Evolutionary conservation across 53 echinoderm and acorn worm genomes (phyloP).

Genomic region (Holothuria scabra): DNA sequence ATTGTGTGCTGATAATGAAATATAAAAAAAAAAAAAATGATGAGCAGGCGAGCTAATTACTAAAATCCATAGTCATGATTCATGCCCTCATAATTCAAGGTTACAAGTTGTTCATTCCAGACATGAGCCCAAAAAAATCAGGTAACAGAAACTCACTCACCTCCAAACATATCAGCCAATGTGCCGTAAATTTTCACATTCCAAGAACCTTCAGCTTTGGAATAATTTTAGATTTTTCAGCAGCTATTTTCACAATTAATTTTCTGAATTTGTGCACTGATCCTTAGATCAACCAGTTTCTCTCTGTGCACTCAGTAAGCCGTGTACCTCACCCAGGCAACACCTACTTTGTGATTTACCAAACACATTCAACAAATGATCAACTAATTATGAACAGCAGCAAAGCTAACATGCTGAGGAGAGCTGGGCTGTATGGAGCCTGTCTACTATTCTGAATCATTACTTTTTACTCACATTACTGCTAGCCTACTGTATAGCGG

Average conservation of each 20-base stretch:
- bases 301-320: conserved; percentile 8
- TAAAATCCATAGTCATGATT: too few species aligned
- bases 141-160: conserved; percentile 45
- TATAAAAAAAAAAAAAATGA: too few species aligned
- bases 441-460: conserved; percentile 43
- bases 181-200: conserved; percentile 43
- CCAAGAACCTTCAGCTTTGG: conserved; percentile 7
- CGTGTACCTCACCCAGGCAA: conserved; percentile 49
- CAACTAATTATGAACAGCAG: conserved; percentile 52
- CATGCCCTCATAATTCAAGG: conserved; percentile 31
- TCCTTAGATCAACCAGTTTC: conserved; percentile 9
- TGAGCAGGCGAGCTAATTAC: too few species aligned
- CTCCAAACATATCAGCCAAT: conserved; percentile 44
- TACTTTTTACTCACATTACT: conserved; percentile 54
- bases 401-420: conserved; percentile 49
- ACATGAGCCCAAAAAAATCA: conserved; percentile 23
- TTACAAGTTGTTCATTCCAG: conserved; percentile 17
- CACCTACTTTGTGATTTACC: conserved; percentile 49
- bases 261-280: conserved; percentile 21
- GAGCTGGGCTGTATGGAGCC: conserved; percentile 28
- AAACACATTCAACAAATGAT: conserved; percentile 53
- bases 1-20: too few species aligned
- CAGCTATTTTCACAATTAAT: conserved; percentile 25
- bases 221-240: too few species aligned
- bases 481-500: conserved; percentile 22